Base-by-base conservation (phyloP, 2,797 vertebrate species). In the Scarus forsteni region DNA sequence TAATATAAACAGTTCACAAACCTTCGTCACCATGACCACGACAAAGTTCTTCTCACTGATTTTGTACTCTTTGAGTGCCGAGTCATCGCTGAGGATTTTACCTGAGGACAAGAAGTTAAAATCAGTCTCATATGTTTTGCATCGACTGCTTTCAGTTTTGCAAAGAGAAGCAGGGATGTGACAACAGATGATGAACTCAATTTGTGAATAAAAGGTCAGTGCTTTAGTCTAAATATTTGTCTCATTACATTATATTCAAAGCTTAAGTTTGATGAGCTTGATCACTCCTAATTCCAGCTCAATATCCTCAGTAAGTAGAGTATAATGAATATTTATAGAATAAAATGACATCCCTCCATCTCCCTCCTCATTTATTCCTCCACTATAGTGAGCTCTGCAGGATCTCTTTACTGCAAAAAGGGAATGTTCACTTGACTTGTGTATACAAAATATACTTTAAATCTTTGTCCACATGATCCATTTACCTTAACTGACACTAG, bases 11-110 rank as follows among this genome's bases (percentile, higher is more conserved):
- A 43, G 38, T 66, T 68, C 10, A 13, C 95, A 90, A 85, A 99
- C 97, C 95, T 99, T 99, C 89, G 97, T 96, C 89, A 98, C 97
- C 98, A 99, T 98, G 89, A 98, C 94, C 74, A 99, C 98, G 91
- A 99, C 97, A 80, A 99, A 99, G 92, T 97, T 99, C 93, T 98
- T 98, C 91, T 99, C 97, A 73, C 96, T 96, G 59, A 99, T 99
- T 92, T 98, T 98, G 86, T 98, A 99, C 73, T 99, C 97, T 90
- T 97, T 98, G 77, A 99, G 95, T 45, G 94, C 93, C 4, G 93
- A 94, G 78, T 98, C 97, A 96, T 99, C 97, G 73, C 88, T 96
- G 80, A 99, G 96, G 79, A 98, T 97, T 96, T 97, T 98, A 81
- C 97, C 98, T 99, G 88, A 40, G 39, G 85, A 73, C 9, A 59